Percentiles rank a stretch among this genome's conserved stretches.
Evolutionary conservation across 2,113 vertebrate species (phyloP).

Genomic region (Coptodon rendalli): DNA sequence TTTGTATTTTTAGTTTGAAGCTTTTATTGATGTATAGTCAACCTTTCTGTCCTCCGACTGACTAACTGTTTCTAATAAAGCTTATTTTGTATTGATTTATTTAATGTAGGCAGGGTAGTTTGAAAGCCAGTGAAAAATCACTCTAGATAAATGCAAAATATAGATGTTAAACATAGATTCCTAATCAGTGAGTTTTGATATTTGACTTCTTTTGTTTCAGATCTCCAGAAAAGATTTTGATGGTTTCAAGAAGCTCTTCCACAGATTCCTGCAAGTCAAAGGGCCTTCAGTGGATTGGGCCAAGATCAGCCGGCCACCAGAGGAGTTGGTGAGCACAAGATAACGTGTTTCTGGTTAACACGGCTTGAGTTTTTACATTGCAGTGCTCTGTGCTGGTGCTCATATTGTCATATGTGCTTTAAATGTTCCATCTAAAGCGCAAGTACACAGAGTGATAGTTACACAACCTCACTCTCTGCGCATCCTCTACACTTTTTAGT

Average conservation of each 20-base stretch:
- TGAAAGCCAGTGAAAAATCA: background rate
- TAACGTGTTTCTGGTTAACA: background rate
- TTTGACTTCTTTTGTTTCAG: conserved; percentile 57
- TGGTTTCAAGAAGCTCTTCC: conserved; percentile 95
- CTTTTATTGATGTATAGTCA: background rate
- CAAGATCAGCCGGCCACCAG: conserved; percentile 93
- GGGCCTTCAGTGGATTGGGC: conserved; percentile 93
- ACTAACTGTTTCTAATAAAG: background rate
- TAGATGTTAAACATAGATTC: background rate
- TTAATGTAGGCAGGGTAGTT: background rate
- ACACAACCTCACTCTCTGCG: background rate
- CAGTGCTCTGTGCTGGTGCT: background rate
- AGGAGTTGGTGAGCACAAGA: conserved; percentile 83
- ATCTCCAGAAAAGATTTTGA: conserved; percentile 88
- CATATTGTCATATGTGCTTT: background rate
- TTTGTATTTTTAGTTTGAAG: background rate
- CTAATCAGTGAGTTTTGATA: background rate
- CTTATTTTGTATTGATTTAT: background rate
- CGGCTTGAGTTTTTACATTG: background rate
- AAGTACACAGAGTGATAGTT: background rate
- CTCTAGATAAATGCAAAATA: background rate
- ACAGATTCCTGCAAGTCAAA: conserved; percentile 94
- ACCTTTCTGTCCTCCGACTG: background rate
- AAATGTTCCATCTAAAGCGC: fast-evolving
- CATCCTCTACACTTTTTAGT: background rate